Percentiles rank a stretch among this genome's conserved stretches.
Conservation (phyloP, 2,888 invertebrate genomes). For the Blastobasis lacticolella region DNA sequence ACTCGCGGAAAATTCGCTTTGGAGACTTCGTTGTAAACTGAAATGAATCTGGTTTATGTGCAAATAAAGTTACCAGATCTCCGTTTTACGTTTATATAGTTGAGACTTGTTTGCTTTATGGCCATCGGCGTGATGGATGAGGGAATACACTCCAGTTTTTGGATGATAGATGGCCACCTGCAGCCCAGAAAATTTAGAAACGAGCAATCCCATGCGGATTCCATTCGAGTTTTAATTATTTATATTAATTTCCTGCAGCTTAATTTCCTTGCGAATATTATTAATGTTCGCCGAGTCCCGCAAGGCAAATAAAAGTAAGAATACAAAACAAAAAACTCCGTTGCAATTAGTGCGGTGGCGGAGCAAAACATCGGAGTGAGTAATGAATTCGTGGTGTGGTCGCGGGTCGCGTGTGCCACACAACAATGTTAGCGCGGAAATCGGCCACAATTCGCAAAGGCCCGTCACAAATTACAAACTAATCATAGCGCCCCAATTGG, state of each 20-base stretch:
- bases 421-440: slow-evolving; percentile 24
- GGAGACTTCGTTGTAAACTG: slow-evolving; percentile 4
- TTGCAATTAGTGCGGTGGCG: slow-evolving; percentile 1
- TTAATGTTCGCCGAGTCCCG: too few species aligned
- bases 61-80: slow-evolving; percentile 6
- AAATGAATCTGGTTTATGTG: slow-evolving; percentile 8
- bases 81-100: slow-evolving; percentile 2
- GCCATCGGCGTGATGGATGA: too few species aligned
- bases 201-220: not conserved
- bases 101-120: not conserved
- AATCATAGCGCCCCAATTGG: slow-evolving; percentile 61
- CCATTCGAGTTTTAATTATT: not conserved
- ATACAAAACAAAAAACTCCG: slow-evolving; percentile 1
- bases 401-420: not conserved
- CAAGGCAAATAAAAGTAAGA: too few species aligned
- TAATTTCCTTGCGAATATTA: not conserved
- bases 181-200: too few species aligned
- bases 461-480: slow-evolving; percentile 59
- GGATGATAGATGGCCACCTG: too few species aligned
- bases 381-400: not conserved
- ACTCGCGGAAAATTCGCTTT: slow-evolving; percentile 5
- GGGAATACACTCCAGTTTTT: too few species aligned
- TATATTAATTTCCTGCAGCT: not conserved
- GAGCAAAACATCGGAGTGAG: not conserved
- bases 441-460: slow-evolving; percentile 32